These are phyloP conservation scores for Machimus atricapillus DNA, from an alignment of 2,888 invertebrate genomes.

Conservation along the genomic window DNA sequence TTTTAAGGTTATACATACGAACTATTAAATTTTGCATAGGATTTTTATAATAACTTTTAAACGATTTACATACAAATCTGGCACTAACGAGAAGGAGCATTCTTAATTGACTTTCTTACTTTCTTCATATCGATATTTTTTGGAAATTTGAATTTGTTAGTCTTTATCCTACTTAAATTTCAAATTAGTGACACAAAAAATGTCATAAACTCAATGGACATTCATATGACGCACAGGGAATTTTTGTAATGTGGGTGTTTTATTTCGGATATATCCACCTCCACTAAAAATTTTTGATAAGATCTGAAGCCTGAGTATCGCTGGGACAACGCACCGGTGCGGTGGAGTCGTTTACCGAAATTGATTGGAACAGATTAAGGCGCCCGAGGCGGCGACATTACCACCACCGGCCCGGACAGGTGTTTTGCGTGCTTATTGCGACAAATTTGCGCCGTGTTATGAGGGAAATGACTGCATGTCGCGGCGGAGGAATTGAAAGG, in stretches of 20 bases:
- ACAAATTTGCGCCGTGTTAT: conserved; percentile 25
- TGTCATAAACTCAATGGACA: no score
- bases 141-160: no score
- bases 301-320: not conserved
- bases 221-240: no score
- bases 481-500: conserved; percentile 2
- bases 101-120: no score
- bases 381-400: not conserved
- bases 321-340: not conserved
- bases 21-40: no score
- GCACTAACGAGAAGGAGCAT: no score
- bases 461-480: not conserved
- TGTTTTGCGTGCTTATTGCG: conserved; percentile 31
- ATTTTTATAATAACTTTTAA: no score
- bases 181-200: no score
- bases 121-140: no score
- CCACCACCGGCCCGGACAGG: not conserved
- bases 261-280: not conserved
- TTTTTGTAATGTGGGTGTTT: not conserved
- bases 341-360: not conserved
- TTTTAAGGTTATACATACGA: no score
- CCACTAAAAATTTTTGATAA: not conserved
- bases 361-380: not conserved
- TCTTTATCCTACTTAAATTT: no score
- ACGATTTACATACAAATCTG: no score